These are phyloP conservation scores for Callopanchax toddi DNA, from an alignment of 2,113 vertebrate species.

Conservation along the genomic window DNA sequence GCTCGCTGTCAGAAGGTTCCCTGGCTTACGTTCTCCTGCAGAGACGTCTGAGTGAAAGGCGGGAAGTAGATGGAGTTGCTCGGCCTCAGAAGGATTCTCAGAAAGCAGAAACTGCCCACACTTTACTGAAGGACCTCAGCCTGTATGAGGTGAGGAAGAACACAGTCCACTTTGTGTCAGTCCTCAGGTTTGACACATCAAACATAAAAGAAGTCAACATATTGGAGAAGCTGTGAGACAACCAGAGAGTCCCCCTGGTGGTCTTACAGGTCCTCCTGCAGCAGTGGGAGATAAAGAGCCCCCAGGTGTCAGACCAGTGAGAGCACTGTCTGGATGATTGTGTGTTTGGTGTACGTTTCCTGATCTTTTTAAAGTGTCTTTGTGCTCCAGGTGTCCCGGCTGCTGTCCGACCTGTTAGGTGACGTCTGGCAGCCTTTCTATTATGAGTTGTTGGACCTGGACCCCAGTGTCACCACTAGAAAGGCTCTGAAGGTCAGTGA, in stretches of 20 bases:
- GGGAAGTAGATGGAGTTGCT: neutral
- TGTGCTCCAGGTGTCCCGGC: slow-evolving; percentile 72
- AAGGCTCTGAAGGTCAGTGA: slow-evolving; percentile 66
- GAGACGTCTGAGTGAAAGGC: slow-evolving; percentile 59
- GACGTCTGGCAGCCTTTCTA: slow-evolving; percentile 83
- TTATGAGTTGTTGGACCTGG: slow-evolving; percentile 45
- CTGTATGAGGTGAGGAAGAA: slow-evolving; percentile 73
- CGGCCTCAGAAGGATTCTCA: neutral
- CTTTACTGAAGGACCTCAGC: slow-evolving; percentile 46
- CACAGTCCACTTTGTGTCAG: too few relatives aligned
- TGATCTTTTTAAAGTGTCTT: neutral
- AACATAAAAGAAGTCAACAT: too few relatives aligned
- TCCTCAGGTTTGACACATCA: too few relatives aligned
- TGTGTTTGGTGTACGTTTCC: too few relatives aligned
- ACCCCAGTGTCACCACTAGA: slow-evolving; percentile 23
- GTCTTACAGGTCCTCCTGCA: too few relatives aligned
- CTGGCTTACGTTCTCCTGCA: slow-evolving; percentile 79
- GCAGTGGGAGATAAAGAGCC: too few relatives aligned
- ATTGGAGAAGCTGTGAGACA: too few relatives aligned
- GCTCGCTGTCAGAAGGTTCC: slow-evolving; percentile 67
- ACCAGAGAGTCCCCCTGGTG: too few relatives aligned
- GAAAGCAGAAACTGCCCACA: neutral
- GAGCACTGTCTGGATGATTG: too few relatives aligned
- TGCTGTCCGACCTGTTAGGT: slow-evolving; percentile 80
- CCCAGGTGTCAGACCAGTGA: too few relatives aligned